A percentile compares a stretch with the other conserved stretches of the same genome.
Evolutionary conservation across 2,797 vertebrate genomes (phyloP).

Genomic region (Steatocranus sp.): DNA sequence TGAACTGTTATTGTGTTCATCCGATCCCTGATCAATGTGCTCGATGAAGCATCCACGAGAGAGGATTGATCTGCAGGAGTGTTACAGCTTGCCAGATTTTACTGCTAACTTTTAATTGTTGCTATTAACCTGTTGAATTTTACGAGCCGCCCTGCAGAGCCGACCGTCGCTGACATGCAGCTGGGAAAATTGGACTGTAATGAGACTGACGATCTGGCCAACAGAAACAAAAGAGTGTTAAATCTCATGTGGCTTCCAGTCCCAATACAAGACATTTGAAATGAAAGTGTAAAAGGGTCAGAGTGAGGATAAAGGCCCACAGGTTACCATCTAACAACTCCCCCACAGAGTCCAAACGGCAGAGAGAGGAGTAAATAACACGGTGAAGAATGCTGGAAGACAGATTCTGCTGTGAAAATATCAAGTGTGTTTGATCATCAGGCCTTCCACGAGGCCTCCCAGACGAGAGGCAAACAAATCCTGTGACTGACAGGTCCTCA

Average conservation of each 20-base stretch:
- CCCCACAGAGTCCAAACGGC: background rate
- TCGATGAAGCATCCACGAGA: background rate
- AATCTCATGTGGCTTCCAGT: background rate
- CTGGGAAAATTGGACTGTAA: background rate
- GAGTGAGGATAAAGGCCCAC: background rate
- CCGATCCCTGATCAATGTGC: background rate
- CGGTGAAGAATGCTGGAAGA: background rate
- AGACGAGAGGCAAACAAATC: background rate
- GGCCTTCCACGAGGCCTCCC: background rate
- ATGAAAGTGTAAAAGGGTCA: background rate
- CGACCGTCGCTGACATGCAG: background rate
- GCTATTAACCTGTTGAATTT: background rate
- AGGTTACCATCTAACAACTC: background rate
- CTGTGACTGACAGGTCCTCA: background rate
- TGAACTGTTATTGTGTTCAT: background rate
- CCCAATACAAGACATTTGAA: background rate
- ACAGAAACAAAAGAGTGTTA: background rate
- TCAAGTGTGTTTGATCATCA: background rate
- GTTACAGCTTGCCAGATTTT: background rate
- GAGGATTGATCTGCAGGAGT: background rate
- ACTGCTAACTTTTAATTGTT: background rate
- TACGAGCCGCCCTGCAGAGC: background rate
- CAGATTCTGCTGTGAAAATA: background rate
- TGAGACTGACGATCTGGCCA: background rate
- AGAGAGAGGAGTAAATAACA: background rate